Percentiles rank a stretch among this genome's conserved stretches.
Conservation (phyloP, 2,113 vertebrate species). For the Lepidothrix coronata region DNA sequence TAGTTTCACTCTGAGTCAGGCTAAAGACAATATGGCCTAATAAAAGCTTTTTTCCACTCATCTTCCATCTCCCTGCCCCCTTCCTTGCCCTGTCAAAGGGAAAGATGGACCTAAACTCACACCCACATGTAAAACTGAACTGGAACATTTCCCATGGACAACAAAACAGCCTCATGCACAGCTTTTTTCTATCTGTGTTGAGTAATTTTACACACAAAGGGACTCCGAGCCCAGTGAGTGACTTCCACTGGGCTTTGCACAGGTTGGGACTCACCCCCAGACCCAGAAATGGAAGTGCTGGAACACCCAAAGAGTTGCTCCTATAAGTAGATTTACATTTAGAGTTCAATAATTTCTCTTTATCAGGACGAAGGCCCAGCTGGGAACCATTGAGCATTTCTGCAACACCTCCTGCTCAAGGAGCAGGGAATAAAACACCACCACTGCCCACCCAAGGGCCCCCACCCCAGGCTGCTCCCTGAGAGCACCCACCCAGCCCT, state of each 20-base stretch:
- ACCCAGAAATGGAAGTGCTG: background rate
- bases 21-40: background rate
- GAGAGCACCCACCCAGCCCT: background rate
- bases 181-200: background rate
- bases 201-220: background rate
- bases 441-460: background rate
- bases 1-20: constrained; percentile 4
- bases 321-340: background rate
- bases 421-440: background rate
- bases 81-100: background rate
- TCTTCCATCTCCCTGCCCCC: background rate
- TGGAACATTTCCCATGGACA: background rate
- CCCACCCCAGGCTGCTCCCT: background rate
- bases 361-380: background rate
- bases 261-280: background rate
- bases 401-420: background rate
- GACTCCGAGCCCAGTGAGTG: background rate
- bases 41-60: background rate
- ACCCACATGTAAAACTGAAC: background rate
- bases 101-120: background rate
- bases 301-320: background rate
- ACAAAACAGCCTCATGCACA: background rate
- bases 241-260: background rate
- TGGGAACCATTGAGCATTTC: background rate
- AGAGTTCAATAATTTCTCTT: background rate